Base-by-base conservation (phyloP, 2,113 vertebrate species). In the Guaruba guarouba region DNA sequence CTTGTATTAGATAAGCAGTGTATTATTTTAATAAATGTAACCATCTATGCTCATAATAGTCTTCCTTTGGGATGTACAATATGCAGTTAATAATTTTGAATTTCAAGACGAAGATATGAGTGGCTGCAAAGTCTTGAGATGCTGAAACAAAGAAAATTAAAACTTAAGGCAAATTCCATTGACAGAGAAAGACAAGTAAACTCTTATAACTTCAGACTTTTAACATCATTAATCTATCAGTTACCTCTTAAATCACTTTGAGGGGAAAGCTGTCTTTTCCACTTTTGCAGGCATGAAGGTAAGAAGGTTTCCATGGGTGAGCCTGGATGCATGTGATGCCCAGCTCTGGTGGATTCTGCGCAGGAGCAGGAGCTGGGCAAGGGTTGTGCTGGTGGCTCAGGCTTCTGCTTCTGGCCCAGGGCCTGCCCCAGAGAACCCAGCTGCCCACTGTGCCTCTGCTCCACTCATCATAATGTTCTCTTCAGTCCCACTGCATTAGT, bases 391-490 rank as follows among this genome's bases (percentile, higher is more conserved):
- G 20, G 74, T 1, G 1, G 29, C 62, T 74, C 71, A 48, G 31
- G n/a, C 46, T 62, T 43, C 13, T 51, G 71, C 57, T 37, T 5
- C 63, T 61, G 62, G 15, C 63, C 15, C 48, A 41, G 51, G 6
- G 8, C 43, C n/a, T 41, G 68, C 7, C n/a, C 71, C 0, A 0
- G 2, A 3, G 18, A 48, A 61, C 28, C 33, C 14, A n/a, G 33
- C 61, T 55, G 18, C 1, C 1, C n/a, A 55, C 74, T 70, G 13
- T 54, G 37, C 28, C 13, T 73, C 24, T 41, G 43, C 35, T 88
- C 24, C 17, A n/a, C 68, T 18, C 37, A 17, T 19, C 48, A 9
- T 22, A 46, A 52, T 70, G 37, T 73, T 35, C 43, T 61, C 70
- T 67, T 61, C 68, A 52, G 75, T 55, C 33, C 11, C 51, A 17